Evolutionary conservation across 2,797 vertebrate species (phyloP), one percentile per base, ranked within the genome.

Genomic region (Galago senegalensis): DNA sequence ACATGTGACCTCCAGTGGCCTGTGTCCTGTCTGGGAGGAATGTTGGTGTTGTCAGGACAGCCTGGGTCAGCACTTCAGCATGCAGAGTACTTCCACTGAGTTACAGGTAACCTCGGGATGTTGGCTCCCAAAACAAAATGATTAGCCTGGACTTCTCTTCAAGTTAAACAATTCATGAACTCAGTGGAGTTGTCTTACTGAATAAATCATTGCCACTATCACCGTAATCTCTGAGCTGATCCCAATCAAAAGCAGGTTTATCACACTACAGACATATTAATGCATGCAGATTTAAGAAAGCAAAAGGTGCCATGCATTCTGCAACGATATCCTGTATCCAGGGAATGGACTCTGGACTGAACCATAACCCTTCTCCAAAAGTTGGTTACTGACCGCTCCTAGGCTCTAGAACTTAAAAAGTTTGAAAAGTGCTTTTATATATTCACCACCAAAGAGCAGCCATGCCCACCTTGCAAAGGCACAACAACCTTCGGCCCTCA

Each of bases 151-250:
- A 23, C 34, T 72, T 84, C 37, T 93, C 43, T 81, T 89, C 65
- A 70, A 88, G 69, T 43, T 49, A n/a, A 65, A 16, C 8, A 73
- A 69, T 81, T 31, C 11, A 20, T n/a, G 25, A 93, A 40, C 40
- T 61, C 72, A 87, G 46, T 88, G 61, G 80, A 80, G 80, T 20
- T 61, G 17, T 87, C 96, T 90, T 40, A 70, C 70, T 76, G 89
- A 93, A 53, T 96, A 72, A 3, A 27, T 79, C 61, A 72, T 90
- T 8, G 3, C 46, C 88, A 21, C 61, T 81, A 23, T 27, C 37
- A 75, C 31, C 8, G 34, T 79, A 93, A 89, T 29, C 29, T 37
- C 40, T 61, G 72, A 93, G 49, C 4, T 65, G 46, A 70, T 86
- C n/a, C 53, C 73, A 40, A 61, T 89, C 76, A 29, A 56, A 70